These are phyloP conservation scores for Proteles cristata DNA, from an alignment of 2,113 vertebrate genomes.

Conservation along the genomic window DNA sequence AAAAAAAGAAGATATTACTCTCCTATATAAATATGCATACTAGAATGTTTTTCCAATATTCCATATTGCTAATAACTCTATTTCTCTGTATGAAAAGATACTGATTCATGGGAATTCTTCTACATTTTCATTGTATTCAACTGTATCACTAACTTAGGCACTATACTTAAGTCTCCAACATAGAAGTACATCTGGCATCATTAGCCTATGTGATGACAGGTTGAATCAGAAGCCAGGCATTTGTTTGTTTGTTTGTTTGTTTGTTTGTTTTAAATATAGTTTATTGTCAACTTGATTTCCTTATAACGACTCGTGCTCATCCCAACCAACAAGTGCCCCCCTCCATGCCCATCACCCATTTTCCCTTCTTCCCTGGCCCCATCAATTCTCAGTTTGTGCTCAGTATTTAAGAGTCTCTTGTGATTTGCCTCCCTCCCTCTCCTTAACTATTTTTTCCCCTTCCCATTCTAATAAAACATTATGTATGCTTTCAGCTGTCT, in stretches of 20 bases:
- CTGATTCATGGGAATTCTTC: not conserved
- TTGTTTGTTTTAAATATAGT: too few relatives aligned
- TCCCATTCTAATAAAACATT: not conserved
- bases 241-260: not conserved
- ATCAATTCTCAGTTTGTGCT: too few relatives aligned
- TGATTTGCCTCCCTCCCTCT: too few relatives aligned
- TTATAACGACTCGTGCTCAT: too few relatives aligned
- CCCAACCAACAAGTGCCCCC: too few relatives aligned
- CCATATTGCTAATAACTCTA: not conserved
- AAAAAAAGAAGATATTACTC: not conserved
- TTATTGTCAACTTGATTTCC: too few relatives aligned
- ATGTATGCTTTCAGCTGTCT: not conserved
- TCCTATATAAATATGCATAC: not conserved
- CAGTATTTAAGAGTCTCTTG: too few relatives aligned
- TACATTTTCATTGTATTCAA: not conserved
- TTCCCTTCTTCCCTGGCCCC: too few relatives aligned
- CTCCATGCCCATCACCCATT: too few relatives aligned
- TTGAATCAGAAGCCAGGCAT: not conserved
- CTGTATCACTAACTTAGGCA: not conserved
- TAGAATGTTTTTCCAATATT: not conserved
- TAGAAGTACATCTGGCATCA: not conserved
- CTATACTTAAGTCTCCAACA: not conserved
- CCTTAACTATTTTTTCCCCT: too few relatives aligned
- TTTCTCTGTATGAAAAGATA: not conserved
- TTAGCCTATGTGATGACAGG: not conserved